phyloP scores from a whole-genome alignment of 1,140 invertebrate species.

The Arion vulgaris region DNA sequence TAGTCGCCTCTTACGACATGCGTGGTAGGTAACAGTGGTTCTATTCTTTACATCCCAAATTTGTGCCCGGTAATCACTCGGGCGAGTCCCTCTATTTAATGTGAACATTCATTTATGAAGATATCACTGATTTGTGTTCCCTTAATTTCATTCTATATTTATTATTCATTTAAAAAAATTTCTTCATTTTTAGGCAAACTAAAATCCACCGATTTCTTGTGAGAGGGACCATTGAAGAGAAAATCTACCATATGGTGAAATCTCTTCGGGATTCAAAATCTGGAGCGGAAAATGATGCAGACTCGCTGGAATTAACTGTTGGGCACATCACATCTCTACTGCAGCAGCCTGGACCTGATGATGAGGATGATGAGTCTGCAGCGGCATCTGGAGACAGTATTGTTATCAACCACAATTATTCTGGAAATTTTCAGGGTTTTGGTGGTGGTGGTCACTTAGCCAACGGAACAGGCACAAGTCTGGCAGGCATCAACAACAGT shows the following conservation, averaged over 20 bases:
- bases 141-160: too few species aligned
- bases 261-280: slow-evolving; percentile 47
- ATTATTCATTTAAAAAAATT: too few species aligned
- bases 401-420: background rate
- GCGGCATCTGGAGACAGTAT: background rate
- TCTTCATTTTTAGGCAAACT: slow-evolving; percentile 71
- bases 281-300: slow-evolving; percentile 48
- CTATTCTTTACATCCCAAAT: too few species aligned
- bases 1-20: too few species aligned
- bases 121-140: too few species aligned
- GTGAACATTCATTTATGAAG: too few species aligned
- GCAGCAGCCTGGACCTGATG: slow-evolving; percentile 48
- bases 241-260: slow-evolving; percentile 74
- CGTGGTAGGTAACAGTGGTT: too few species aligned
- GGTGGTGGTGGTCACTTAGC: background rate
- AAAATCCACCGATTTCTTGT: slow-evolving; percentile 81
- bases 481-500: background rate
- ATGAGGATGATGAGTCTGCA: slow-evolving; percentile 36
- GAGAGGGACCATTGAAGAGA: slow-evolving; percentile 81
- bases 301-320: slow-evolving; percentile 63
- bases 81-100: too few species aligned
- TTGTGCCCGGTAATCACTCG: too few species aligned
- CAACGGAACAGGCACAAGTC: background rate
- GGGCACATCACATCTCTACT: slow-evolving; percentile 66
- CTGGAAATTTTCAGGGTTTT: background rate